Base-by-base conservation (phyloP, 2,113 vertebrate species). In the Rallus limicola region DNA sequence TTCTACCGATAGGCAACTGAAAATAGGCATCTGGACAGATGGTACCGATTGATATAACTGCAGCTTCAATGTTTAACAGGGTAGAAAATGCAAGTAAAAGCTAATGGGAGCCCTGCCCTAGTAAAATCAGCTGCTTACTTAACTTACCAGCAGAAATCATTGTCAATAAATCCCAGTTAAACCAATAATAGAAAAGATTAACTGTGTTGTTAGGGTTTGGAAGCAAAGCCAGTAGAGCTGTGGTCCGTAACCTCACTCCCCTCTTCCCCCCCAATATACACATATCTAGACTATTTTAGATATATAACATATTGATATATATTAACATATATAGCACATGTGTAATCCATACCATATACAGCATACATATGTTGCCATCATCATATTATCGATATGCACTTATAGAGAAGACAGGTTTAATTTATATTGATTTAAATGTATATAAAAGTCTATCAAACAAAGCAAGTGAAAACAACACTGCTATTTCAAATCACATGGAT, bases 11-110 rank as follows among this genome's bases (percentile, higher is more conserved):
- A 80, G 34, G 92, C 70, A 88, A 95, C 55, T 71, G 72, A 95
- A 88, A 93, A 92, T 38, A 69, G 48, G 83, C 64, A 59, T 81
- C 79, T 80, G 91, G 94, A 89, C 92, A 97, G 95, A 94, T 92
- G 94, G 91, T 88, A 91, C 52, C 67, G 90, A 86, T 78, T 92
- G 96, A 86, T 75, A 92, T 71, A 85, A 90, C 84, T 94, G 67
- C 90, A 94, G 82, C 91, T 88, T 75, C 0, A 0, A 68, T 76
- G 87, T 63, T 88, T 94, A 96, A 94, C 78, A 80, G 78, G 40
- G 75, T 90, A 85, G 93, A 93, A 96, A 93, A 91, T 80, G 31
- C 58, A 82, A 90, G 70, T 26, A 63, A 72, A 90, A 88, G 59
- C 71, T 90, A 91, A 88, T 67, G 59, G 44, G 50, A 91, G 36